phyloP scores from a whole-genome alignment of 2,113 vertebrate genomes.

The Hemiscyllium ocellatum region DNA sequence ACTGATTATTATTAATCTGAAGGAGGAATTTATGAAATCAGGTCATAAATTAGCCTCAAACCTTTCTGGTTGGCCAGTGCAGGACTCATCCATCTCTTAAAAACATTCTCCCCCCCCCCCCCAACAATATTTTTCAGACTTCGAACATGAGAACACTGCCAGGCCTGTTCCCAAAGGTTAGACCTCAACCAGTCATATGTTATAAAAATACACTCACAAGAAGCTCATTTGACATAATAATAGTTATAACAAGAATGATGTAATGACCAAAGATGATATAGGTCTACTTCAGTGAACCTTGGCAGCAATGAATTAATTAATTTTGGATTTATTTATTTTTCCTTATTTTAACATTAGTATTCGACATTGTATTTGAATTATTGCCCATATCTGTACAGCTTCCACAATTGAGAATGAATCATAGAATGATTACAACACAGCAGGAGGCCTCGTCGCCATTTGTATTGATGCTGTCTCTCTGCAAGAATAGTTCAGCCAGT shows the following conservation, averaged over 20 bases:
- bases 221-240: background rate
- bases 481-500: background rate
- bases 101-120: background rate
- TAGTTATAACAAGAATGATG: background rate
- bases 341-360: background rate
- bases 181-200: background rate
- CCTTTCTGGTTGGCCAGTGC: background rate
- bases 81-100: background rate
- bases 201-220: background rate
- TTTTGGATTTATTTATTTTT: background rate
- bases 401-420: background rate
- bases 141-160: background rate
- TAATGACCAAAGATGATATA: conserved; percentile 10
- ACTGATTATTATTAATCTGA: conserved; percentile 38
- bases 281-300: background rate
- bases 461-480: background rate
- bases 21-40: background rate
- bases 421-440: background rate
- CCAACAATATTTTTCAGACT: background rate
- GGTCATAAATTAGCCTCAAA: conserved; percentile 19
- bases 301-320: background rate
- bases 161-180: background rate
- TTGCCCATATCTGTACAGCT: no score
- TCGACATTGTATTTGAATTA: background rate
- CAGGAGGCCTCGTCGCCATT: background rate